Evolutionary conservation across 2,113 vertebrate genomes (phyloP), one percentile per base, ranked within the genome.

Genomic region (Oreochromis aureus): DNA sequence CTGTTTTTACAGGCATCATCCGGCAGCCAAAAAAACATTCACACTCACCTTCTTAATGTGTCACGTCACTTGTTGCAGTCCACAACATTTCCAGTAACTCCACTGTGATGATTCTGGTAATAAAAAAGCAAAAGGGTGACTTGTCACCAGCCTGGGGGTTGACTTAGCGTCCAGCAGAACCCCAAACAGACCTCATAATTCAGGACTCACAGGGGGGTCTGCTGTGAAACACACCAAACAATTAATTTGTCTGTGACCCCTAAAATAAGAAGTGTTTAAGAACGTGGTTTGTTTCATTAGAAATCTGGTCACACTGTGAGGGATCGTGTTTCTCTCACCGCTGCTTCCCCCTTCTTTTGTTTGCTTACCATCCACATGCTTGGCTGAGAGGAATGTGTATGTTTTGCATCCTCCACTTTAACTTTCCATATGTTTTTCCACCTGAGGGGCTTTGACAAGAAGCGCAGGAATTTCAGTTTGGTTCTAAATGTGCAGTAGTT

Each of bases 401-500:
- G 76, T 91, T 92, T 88, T 18, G 85, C 84, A 82, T 91, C 66
- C 79, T 90, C 80, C 7, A 12, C 82, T 83, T 89, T 87, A 79
- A 73, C 83, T 80, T 92, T 91, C 91, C 94, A 91, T 89, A 86
- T 89, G 92, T 86, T 87, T 79, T 82, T 81, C 84, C 54, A 53
- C 90, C 88, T 85, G 16, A 27, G 84, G 89, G 89, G 82, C 81
- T 66, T 24, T n/a, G 83, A 89, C 84, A 54, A 87, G 89, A 73
- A 69, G 86, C 30, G 3, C 16, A 94, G 89, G 94, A 94, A 95
- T 95, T 93, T 95, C 56, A 93, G 94, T 95, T 84, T 85, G 91
- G 34, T 90, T 91, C 91, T 92, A 94, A 94, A 90, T 93, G 88
- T 91, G 89, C 85, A 30, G 87, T 94, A 95, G 94, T 95, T 94